Base-by-base conservation (phyloP, 2,113 vertebrate genomes). In the Desmodus rotundus region DNA sequence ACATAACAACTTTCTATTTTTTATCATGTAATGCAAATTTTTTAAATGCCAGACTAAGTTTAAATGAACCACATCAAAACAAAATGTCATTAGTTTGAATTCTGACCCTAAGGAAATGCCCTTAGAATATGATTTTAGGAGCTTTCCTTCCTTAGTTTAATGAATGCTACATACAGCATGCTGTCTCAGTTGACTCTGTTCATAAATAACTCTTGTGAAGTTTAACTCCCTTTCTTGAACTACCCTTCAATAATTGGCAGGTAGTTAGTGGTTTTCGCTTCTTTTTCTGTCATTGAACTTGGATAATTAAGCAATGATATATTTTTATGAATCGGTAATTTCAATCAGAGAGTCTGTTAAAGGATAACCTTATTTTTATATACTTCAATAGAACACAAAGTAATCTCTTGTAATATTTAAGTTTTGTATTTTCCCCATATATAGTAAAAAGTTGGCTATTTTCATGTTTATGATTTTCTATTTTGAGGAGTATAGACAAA, bases 81-180 rank as follows among this genome's bases (percentile, higher is more conserved):
- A 95, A 96, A 92, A 91, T 56, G 73, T 43, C 61, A 96, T 97
- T 93, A 91, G 85, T 95, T 95, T 96, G 47, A 74, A 90, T 97
- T 97, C 82, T 98, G 95, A 98, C 97, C 97, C 96, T 89, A 93
- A 96, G 97, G 80, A 97, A 92, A 97, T 94, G 91, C 74, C 52
- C 74, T 97, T 77, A 94, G 83, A 92, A 96, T 95, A 70, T 45
- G 86, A 96, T 97, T 98, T 96, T 52, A 98, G 90, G 96, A 88
- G 88, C 85, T 97, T 97, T 81, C 78, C 52, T 65, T 98, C 92
- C 97, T 97, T 98, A 98, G 56, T 95, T 98, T 98, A 98, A 98
- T 97, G 91, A 98, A 96, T 94, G 38, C 56, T 90, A 56, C 83
- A 97, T 90, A 56, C 83, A 97, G 58, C 68, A 93, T 50, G 96